Evolutionary conservation across 2,888 invertebrate genomes (phyloP).

Genomic region (Atethmia centrago): DNA sequence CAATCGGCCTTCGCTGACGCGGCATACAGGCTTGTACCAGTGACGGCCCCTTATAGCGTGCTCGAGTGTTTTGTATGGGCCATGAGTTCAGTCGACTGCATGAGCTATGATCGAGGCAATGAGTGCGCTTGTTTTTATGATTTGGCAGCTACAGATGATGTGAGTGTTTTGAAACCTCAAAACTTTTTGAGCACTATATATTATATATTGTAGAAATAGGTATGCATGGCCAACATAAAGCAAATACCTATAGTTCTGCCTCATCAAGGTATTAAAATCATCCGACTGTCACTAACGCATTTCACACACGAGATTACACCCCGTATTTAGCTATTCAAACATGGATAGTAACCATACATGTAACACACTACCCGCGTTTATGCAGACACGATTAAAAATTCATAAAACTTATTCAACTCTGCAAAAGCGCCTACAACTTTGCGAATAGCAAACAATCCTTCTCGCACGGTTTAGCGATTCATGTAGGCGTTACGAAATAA

Average conservation of each 20-base stretch:
- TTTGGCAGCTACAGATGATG: not conserved
- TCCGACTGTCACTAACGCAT: slow-evolving; percentile 3
- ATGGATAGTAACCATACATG: slow-evolving; percentile 22
- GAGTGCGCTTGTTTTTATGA: not conserved
- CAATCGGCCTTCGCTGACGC: slow-evolving; percentile 62
- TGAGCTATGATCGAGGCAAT: slow-evolving; percentile 36
- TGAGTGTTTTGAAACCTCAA: not conserved
- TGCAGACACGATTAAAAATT: slow-evolving; percentile 46
- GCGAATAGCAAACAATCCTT: slow-evolving; percentile 63
- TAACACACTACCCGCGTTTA: slow-evolving; percentile 12
- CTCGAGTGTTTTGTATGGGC: slow-evolving; percentile 64
- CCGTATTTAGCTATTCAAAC: slow-evolving; percentile 22
- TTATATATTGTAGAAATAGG: not conserved
- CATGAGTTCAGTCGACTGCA: slow-evolving; percentile 42
- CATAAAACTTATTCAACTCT: slow-evolving; percentile 43
- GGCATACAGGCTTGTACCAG: slow-evolving; percentile 58
- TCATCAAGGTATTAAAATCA: slow-evolving; percentile 16
- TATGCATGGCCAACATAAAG: no score
- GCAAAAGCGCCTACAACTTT: slow-evolving; percentile 62
- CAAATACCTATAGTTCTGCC: not conserved
- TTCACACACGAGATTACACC: slow-evolving; percentile 19
- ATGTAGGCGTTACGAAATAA: slow-evolving; percentile 61
- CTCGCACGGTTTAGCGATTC: slow-evolving; percentile 38
- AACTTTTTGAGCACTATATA: not conserved
- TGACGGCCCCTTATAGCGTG: slow-evolving; percentile 67